These are phyloP conservation scores for Autographa pulchrina DNA, from an alignment of 2,888 invertebrate genomes.

Conservation along the genomic window DNA sequence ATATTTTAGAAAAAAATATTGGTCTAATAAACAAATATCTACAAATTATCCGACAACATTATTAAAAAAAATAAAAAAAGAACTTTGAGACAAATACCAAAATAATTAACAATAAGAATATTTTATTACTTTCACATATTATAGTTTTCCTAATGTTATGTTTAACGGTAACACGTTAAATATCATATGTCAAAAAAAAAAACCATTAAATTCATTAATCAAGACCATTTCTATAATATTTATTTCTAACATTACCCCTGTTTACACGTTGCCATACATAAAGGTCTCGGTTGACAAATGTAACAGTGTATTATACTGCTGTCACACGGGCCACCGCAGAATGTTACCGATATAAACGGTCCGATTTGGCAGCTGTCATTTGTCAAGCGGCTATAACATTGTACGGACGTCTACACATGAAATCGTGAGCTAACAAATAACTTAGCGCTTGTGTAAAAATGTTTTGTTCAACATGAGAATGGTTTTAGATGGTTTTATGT, in stretches of 20 bases:
- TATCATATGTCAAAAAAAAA: background rate
- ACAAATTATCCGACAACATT: too few species aligned
- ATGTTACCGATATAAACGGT: slow-evolving; percentile 4
- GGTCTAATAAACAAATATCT: too few species aligned
- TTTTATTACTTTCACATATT: too few species aligned
- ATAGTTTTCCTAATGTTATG: too few species aligned
- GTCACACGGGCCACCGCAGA: background rate
- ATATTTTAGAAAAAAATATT: too few species aligned
- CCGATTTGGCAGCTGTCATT: slow-evolving; percentile 4
- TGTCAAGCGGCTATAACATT: background rate
- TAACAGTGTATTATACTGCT: background rate
- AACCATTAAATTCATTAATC: background rate
- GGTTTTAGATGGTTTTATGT: background rate
- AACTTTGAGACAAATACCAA: too few species aligned
- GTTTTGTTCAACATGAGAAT: background rate
- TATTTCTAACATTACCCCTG: background rate
- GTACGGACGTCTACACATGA: slow-evolving; percentile 1
- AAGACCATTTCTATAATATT: background rate
- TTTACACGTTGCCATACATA: background rate
- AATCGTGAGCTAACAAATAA: background rate
- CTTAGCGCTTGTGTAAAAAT: background rate
- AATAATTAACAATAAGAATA: too few species aligned
- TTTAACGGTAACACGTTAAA: too few species aligned
- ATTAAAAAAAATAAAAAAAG: too few species aligned
- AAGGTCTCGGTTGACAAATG: background rate